A percentile compares a stretch with the other conserved stretches of the same genome.
These are phyloP conservation scores for Loriculus beryllinus DNA, from an alignment of 2,797 vertebrate species.

Conservation along the genomic window DNA sequence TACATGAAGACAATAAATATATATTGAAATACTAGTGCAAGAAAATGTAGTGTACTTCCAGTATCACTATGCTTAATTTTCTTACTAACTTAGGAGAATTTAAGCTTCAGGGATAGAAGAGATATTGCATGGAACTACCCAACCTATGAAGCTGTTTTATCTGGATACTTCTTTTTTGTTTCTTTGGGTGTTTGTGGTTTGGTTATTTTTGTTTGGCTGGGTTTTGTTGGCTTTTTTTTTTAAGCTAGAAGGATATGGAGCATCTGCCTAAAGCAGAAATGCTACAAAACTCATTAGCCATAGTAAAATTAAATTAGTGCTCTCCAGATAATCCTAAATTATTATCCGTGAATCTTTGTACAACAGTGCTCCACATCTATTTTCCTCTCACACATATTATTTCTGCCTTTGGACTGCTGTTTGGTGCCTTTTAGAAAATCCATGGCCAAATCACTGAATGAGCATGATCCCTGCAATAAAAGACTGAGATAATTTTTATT, in stretches of 20 bases:
- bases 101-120: not conserved
- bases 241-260: not conserved
- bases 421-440: not conserved
- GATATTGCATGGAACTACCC: not conserved
- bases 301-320: constrained; percentile 20
- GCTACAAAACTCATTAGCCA: constrained; percentile 33
- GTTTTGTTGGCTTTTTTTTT: not conserved
- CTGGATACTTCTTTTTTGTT: not conserved
- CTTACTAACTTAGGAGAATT: not conserved
- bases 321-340: constrained; percentile 15
- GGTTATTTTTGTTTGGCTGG: not conserved
- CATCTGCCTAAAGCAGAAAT: constrained; percentile 35
- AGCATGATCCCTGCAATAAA: not conserved
- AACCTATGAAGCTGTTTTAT: not conserved
- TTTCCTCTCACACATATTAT: not conserved
- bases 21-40: not conserved
- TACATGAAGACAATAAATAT: not conserved
- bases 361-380: not conserved
- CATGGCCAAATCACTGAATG: not conserved
- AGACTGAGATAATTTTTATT: not conserved
- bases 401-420: not conserved
- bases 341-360: not conserved
- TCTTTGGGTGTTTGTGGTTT: not conserved
- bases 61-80: not conserved
- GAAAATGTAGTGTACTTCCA: not conserved